Conservation (phyloP, 2,888 invertebrate genomes). For the Chirona hameri region DNA sequence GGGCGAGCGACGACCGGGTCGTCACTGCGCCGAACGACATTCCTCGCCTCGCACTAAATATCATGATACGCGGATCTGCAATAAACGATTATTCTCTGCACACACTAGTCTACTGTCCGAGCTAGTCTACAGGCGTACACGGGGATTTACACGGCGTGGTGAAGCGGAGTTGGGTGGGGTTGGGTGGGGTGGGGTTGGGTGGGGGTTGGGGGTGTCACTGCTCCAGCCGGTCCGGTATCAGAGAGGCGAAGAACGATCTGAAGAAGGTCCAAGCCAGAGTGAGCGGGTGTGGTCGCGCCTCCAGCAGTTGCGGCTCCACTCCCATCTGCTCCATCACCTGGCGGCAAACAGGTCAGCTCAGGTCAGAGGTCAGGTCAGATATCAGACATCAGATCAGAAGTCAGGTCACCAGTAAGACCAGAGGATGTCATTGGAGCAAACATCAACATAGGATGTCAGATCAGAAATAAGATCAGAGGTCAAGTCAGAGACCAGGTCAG, state of each 20-base stretch:
- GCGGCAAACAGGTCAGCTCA: background rate
- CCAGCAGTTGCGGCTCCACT: background rate
- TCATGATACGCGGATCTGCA: background rate
- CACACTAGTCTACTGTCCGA: background rate
- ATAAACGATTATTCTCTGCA: background rate
- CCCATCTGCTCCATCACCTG: background rate
- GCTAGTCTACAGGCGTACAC: background rate
- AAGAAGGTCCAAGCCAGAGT: constrained; percentile 85
- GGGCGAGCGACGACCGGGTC: too few species aligned
- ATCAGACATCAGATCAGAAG: too few species aligned
- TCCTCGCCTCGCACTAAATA: background rate
- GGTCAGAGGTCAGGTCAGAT: too few species aligned
- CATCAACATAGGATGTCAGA: too few species aligned
- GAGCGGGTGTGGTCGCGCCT: constrained; percentile 60
- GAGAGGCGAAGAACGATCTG: constrained; percentile 86
- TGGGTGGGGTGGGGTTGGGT: background rate
- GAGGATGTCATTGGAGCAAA: too few species aligned
- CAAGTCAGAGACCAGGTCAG: background rate
- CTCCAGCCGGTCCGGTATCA: constrained; percentile 71
- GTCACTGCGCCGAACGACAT: too few species aligned
- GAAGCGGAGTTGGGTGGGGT: background rate
- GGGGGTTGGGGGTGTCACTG: background rate
- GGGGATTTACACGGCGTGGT: background rate
- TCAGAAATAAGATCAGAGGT: too few species aligned
- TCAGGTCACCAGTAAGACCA: too few species aligned